phyloP scores from a whole-genome alignment of 2,797 vertebrate genomes.

The Gambusia yucatana region DNA sequence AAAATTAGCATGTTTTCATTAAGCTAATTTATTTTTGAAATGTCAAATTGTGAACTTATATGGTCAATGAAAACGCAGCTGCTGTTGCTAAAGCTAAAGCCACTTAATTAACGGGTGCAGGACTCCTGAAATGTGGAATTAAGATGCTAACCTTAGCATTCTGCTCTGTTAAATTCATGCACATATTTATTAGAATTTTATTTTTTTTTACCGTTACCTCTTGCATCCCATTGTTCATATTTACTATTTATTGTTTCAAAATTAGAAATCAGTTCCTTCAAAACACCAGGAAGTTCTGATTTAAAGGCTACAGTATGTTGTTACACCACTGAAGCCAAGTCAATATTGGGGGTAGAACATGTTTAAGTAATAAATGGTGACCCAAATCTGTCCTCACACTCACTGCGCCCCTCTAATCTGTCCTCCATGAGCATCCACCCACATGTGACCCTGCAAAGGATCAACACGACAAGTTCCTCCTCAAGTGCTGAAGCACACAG shows the following conservation, averaged over 20 bases:
- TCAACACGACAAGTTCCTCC: conserved; percentile 53
- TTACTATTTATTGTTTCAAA: not conserved
- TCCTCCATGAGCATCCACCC: conserved; percentile 57
- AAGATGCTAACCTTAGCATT: not conserved
- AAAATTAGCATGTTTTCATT: too few relatives aligned
- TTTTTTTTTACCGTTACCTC: not conserved
- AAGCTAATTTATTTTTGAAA: too few relatives aligned
- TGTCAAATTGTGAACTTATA: too few relatives aligned
- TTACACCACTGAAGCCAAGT: conserved; percentile 24
- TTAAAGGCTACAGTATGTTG: conserved; percentile 21
- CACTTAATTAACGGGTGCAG: not conserved
- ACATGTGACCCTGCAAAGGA: conserved; percentile 31
- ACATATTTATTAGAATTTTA: not conserved
- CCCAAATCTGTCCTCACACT: conserved; percentile 49
- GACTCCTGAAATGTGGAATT: not conserved
- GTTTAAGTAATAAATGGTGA: conserved; percentile 44
- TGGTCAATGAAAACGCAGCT: not conserved
- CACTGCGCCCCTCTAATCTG: conserved; percentile 30
- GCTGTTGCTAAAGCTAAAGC: not conserved
- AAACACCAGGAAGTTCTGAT: conserved; percentile 9
- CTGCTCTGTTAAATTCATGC: not conserved
- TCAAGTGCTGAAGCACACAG: conserved; percentile 66
- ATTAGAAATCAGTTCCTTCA: not conserved
- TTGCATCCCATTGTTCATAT: not conserved
- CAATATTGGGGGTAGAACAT: conserved; percentile 25